Conservation (phyloP, 2,797 vertebrate species). For the Catamblyrhynchus diadema region DNA sequence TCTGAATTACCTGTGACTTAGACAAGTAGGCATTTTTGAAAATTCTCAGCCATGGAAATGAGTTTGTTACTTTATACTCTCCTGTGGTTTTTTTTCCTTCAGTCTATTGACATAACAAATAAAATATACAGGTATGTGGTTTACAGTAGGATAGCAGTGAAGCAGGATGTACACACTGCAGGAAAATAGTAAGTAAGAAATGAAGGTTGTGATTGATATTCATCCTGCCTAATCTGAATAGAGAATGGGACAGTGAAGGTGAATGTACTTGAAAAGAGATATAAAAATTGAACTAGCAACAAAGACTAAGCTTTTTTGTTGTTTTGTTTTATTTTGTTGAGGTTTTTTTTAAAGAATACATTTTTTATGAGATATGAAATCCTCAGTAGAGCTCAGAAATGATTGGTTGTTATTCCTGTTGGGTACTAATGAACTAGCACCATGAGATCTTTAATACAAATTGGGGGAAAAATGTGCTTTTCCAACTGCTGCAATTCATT, state of each 20-base stretch:
- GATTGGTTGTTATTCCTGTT: neutral
- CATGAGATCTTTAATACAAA: neutral
- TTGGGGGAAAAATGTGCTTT: neutral
- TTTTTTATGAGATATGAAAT: neutral
- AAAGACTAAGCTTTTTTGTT: neutral
- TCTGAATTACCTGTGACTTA: neutral
- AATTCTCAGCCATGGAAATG: neutral
- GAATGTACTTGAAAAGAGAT: neutral
- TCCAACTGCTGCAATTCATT: neutral
- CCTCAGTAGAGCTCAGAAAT: neutral
- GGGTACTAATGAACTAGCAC: neutral
- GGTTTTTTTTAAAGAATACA: neutral
- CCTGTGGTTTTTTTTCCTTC: neutral
- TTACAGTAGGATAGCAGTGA: neutral
- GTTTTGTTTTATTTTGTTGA: neutral
- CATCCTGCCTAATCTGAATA: neutral
- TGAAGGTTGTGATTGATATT: conserved; percentile 31
- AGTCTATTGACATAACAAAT: neutral
- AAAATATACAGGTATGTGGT: neutral
- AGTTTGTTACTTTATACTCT: neutral
- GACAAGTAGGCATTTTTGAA: neutral
- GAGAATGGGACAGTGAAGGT: neutral
- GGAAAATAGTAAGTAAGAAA: neutral
- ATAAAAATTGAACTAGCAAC: neutral
- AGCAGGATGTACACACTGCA: accelerated